phyloP scores from a whole-genome alignment of 2,113 vertebrate species.

The Xyliphius kryptos region DNA sequence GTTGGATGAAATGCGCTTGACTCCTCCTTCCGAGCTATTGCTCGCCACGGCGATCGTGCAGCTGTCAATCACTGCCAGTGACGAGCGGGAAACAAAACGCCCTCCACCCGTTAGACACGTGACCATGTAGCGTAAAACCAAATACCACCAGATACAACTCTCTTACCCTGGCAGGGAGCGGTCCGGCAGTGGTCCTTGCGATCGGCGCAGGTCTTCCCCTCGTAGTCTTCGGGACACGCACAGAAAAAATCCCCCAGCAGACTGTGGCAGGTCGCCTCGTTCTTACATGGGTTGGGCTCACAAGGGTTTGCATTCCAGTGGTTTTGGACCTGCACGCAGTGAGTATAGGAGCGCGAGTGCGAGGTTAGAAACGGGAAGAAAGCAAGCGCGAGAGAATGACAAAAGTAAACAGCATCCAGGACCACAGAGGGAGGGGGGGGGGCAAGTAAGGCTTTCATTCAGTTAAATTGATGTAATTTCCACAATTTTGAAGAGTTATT shows the following conservation, averaged over 20 bases:
- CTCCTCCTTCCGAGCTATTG: constrained; percentile 65
- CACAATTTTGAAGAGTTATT: no score
- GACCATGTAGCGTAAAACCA: no score
- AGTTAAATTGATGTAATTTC: no score
- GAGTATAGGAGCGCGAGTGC: neutral
- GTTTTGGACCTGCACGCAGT: constrained; percentile 61
- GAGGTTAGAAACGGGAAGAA: neutral
- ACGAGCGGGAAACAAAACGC: no score
- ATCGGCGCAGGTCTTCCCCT: constrained; percentile 85
- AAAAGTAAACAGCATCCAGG: constrained; percentile 5
- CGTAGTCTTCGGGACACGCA: constrained; percentile 80
- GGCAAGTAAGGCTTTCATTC: constrained; percentile 40
- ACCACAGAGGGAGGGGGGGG: neutral
- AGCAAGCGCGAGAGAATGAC: neutral
- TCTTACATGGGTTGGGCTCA: constrained; percentile 83
- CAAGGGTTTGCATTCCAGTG: constrained; percentile 66
- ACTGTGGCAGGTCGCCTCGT: constrained; percentile 80
- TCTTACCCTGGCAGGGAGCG: constrained; percentile 56
- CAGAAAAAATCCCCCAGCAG: constrained; percentile 88
- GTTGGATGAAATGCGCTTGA: constrained; percentile 70
- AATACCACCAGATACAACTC: no score
- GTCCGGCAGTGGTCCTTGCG: constrained; percentile 77
- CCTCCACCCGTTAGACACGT: no score
- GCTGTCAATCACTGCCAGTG: constrained; percentile 83
- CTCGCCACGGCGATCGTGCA: constrained; percentile 80